Percentiles rank a stretch among this genome's conserved stretches.
These are phyloP conservation scores for Aphidoletes aphidimyza DNA, from an alignment of 2,888 invertebrate species.

Conservation along the genomic window DNA sequence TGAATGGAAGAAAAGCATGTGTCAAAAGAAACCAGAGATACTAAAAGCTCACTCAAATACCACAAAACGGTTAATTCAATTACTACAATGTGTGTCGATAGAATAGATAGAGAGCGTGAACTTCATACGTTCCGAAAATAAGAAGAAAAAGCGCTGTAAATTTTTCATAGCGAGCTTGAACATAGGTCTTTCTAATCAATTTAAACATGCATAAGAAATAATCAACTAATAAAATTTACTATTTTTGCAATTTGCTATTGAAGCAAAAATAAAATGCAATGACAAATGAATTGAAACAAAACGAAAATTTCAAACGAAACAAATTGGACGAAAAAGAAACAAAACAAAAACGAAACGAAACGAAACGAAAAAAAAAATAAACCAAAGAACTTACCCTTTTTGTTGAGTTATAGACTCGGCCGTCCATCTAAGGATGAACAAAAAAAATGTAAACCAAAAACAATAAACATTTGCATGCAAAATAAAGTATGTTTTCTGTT, in stretches of 20 bases:
- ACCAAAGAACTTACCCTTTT: slow-evolving; percentile 65
- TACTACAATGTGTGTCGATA: too few species aligned
- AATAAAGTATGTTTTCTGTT: slow-evolving; percentile 57
- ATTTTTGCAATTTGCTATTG: neutral
- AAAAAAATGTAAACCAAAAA: slow-evolving; percentile 65
- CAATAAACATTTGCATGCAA: slow-evolving; percentile 66
- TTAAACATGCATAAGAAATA: too few species aligned
- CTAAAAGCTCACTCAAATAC: too few species aligned
- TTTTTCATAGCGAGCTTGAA: too few species aligned
- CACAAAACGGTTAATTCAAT: too few species aligned
- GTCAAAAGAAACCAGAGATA: too few species aligned
- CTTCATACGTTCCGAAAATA: too few species aligned
- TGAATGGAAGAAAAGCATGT: neutral
- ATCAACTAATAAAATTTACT: too few species aligned
- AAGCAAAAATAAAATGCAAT: too few species aligned
- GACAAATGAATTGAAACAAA: neutral
- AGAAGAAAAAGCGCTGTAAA: too few species aligned
- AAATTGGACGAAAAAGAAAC: slow-evolving; percentile 43
- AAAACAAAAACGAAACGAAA: slow-evolving; percentile 54
- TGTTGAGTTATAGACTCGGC: slow-evolving; percentile 68
- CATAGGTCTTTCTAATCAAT: too few species aligned
- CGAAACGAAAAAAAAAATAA: slow-evolving; percentile 51
- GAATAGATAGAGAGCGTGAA: too few species aligned
- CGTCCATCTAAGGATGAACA: slow-evolving; percentile 68
- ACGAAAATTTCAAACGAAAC: neutral